Evolutionary conservation across 2,888 invertebrate genomes (phyloP), one percentile per base, ranked within the genome.

Genomic region (Eudasyphora cyanicolor): DNA sequence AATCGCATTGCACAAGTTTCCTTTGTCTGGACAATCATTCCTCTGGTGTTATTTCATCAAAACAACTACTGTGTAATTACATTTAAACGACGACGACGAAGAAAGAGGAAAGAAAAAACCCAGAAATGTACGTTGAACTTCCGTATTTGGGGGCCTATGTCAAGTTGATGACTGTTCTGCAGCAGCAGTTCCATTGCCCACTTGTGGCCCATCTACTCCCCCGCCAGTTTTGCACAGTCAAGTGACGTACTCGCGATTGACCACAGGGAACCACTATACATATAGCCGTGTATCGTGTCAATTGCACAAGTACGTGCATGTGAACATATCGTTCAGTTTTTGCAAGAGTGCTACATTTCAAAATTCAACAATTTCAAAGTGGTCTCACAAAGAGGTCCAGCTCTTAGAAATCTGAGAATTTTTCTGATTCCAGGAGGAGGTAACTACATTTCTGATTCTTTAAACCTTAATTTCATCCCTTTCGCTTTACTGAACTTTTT

Each of bases 151-250:
- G 10, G 78, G 67, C 67, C 64, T 38, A 21, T 67, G 84, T 78
- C 84, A 84, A 81, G 84, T 84, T 81, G 78, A 84, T 76, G 78
- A 78, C 29, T 42, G 32, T 60, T 60, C 4, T 60, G 2, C n/a
- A n/a, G n/a, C n/a, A n/a, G n/a, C n/a, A n/a, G n/a, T n/a, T 12
- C 14, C 27, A 8, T 19, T 64, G 38, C 6, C 64, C 64, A 67
- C 38, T n/a, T n/a, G n/a, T n/a, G n/a, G n/a, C n/a, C n/a, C n/a
- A n/a, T n/a, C n/a, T n/a, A n/a, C 60, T 32, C 29, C 14, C 29
- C 27, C 24, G 21, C 17, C 24, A 45, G 5, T 32, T 32, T 4
- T 2, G n/a, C n/a, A 21, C 24, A 57, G 57, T 5, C 27, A 24
- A 57, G n/a, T 45, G n/a, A 12, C 45, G 45, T 45, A 45, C n/a